Base-by-base conservation (phyloP, 2,113 vertebrate species). In the Protomyctophum bolini region DNA sequence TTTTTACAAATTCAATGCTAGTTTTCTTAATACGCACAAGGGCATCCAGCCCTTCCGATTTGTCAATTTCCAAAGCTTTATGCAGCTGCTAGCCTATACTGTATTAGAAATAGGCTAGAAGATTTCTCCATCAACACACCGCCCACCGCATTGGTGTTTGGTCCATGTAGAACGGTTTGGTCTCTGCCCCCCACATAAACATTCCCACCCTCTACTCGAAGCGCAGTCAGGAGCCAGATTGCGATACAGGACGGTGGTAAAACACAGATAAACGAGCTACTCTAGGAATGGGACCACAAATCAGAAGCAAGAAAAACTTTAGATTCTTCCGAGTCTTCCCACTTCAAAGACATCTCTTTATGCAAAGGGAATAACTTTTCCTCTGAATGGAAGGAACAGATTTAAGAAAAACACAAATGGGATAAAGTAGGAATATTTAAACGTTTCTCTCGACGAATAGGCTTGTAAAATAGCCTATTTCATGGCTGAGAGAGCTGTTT, bases 241-340 rank as follows among this genome's bases (percentile, higher is more conserved):
- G 76, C 61, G 46, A 62, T 65, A 52, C 71, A 54, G 66, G 69
- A 71, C 73, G 49, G 65, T 70, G 68, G 79, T 68, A 56, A 74
- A 65, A 65, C 58, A 70, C 70, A 66, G 45, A 82, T 12, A 51
- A 41, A 41, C 33, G 33, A 76, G 70, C 58, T 74, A 55, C 70
- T 64, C 72, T 77, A 78, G 88, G 87, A 86, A 88, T 90, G 86
- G 83, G 82, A 91, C 68, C 87, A 71, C 70, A 66, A 69, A 72
- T 61, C 64, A 79, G 65, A 71, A 82, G 60, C 65, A 77, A 83
- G 83, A 90, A 75, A 61, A 83, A 74, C 77, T 73, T 78, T 59
- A 8, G 41, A 52, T 77, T 82, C 68, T 80, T 86, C 81, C 41
- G 81, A 62, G 63, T 85, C 28, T 76, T 82, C 14, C 79, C 21